Evolutionary conservation across 1,140 invertebrate genomes (phyloP).

Genomic region (Meteorus sp.): DNA sequence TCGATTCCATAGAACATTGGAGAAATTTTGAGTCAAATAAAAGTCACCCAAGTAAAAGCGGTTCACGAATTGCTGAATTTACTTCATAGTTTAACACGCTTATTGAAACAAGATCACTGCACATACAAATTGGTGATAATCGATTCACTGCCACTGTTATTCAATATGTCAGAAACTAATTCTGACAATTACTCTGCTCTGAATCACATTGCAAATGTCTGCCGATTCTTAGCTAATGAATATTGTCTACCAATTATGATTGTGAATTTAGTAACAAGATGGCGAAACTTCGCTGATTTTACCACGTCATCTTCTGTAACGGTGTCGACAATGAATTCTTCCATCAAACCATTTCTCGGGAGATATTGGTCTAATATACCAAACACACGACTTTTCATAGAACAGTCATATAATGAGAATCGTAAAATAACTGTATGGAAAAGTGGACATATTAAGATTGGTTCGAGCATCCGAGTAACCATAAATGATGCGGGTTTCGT

Average conservation of each 20-base stretch:
- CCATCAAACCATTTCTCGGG: constrained; percentile 46
- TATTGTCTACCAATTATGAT: constrained; percentile 59
- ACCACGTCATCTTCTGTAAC: constrained; percentile 7
- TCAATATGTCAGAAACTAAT: constrained; percentile 44
- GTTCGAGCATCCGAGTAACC: constrained; percentile 29
- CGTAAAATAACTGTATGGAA: constrained; percentile 51
- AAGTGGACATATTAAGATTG: constrained; percentile 41
- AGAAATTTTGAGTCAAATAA: constrained; percentile 41
- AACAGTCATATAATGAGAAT: constrained; percentile 34
- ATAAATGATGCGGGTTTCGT: constrained; percentile 37
- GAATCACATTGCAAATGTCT: constrained; percentile 62
- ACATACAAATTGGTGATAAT: constrained; percentile 61
- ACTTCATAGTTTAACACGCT: constrained; percentile 50
- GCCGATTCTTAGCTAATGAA: constrained; percentile 59
- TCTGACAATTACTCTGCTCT: constrained; percentile 48
- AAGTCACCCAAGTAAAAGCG: constrained; percentile 36
- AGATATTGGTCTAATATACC: constrained; percentile 54
- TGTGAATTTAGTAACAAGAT: constrained; percentile 64
- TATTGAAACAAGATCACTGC: constrained; percentile 46
- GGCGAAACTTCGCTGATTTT: constrained; percentile 54
- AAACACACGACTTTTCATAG: constrained; percentile 48
- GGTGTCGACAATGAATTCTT: constrained; percentile 14
- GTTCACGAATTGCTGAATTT: constrained; percentile 59
- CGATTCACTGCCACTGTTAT: constrained; percentile 65
- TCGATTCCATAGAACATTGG: constrained; percentile 36